Conservation (phyloP, 2,888 invertebrate genomes). For the Pandemis heparana region DNA sequence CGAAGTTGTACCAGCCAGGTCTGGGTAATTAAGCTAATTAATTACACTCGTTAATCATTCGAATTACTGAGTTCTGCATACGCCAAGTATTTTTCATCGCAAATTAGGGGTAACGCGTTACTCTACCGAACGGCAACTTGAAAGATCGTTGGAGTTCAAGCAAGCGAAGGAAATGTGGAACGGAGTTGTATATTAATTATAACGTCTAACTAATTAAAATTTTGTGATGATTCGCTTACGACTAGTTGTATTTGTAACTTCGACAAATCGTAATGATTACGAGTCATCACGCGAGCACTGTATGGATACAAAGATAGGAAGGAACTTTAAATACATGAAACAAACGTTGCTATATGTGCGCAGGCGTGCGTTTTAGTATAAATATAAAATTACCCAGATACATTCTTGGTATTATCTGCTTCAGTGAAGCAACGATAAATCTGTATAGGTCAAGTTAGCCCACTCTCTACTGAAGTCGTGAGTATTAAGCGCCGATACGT, state of each 20-base stretch:
- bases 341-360: too few species aligned
- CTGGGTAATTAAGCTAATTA: constrained; percentile 39
- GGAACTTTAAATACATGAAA: too few species aligned
- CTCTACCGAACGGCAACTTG: constrained; percentile 1
- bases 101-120: constrained; percentile 32
- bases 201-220: neutral
- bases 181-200: neutral
- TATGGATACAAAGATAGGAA: too few species aligned
- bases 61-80: constrained; percentile 31
- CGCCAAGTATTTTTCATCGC: constrained; percentile 26
- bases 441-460: too few species aligned
- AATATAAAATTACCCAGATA: too few species aligned
- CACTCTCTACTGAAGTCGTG: too few species aligned
- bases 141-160: neutral
- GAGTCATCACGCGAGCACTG: too few species aligned
- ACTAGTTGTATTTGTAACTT: neutral
- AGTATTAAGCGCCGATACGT: too few species aligned
- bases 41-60: constrained; percentile 37
- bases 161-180: neutral
- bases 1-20: constrained; percentile 30
- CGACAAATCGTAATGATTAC: too few species aligned
- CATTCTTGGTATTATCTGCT: too few species aligned
- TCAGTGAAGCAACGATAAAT: too few species aligned
- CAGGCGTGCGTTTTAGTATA: too few species aligned
- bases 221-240: neutral